These are phyloP conservation scores for Sycophila texana DNA, from an alignment of 2,888 invertebrate species.

Conservation along the genomic window DNA sequence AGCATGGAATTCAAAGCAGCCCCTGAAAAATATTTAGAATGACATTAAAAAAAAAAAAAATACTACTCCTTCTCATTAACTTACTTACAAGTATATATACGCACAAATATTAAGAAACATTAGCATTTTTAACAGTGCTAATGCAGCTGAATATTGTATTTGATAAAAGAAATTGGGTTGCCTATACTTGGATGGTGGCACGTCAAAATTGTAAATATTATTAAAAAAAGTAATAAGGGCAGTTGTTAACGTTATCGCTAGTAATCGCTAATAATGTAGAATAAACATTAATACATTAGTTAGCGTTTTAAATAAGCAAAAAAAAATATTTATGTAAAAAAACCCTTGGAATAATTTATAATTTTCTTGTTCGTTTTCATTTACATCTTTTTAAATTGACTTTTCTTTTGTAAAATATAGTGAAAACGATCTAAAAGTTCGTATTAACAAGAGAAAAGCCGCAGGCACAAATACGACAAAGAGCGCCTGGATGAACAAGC, in stretches of 20 bases:
- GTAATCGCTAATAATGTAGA: background rate
- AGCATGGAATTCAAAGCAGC: slow-evolving; percentile 93
- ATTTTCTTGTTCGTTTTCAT: too few relatives aligned
- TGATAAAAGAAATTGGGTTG: too few relatives aligned
- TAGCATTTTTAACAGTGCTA: background rate
- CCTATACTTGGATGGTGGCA: background rate
- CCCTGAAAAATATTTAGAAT: slow-evolving; percentile 77
- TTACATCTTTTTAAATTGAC: too few relatives aligned
- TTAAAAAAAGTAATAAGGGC: background rate
- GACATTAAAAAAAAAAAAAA: background rate
- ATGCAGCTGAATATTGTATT: too few relatives aligned
- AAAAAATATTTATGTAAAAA: background rate
- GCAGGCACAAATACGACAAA: background rate
- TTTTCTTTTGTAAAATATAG: too few relatives aligned
- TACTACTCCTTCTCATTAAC: too few relatives aligned
- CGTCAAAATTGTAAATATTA: background rate
- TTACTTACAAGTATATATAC: too few relatives aligned
- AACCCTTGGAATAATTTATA: too few relatives aligned
- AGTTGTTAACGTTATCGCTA: too few relatives aligned
- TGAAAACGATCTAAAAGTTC: too few relatives aligned
- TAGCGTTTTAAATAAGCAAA: background rate
- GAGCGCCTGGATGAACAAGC: slow-evolving; percentile 22
- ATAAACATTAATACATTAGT: background rate
- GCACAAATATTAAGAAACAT: background rate
- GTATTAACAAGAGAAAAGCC: too few relatives aligned